A percentile compares a stretch with the other conserved stretches of the same genome.
phyloP scores from a whole-genome alignment of 92 coral and sea anemone species.

The Meandrina meandrites region DNA sequence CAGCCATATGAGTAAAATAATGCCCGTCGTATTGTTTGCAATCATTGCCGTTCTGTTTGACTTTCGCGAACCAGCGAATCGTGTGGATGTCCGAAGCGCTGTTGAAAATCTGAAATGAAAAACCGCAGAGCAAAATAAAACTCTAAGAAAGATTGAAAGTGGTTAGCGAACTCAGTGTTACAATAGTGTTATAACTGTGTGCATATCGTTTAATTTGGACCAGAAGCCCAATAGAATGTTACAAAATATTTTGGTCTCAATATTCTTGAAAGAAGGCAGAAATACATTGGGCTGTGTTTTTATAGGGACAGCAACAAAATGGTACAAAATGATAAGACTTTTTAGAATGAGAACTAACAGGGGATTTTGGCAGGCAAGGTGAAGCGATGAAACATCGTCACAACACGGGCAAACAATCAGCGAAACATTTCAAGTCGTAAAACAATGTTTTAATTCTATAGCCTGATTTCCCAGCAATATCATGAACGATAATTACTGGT shows the following conservation, averaged over 20 bases:
- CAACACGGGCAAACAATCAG: too few species aligned
- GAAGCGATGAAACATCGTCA: too few species aligned
- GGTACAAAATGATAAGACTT: not conserved
- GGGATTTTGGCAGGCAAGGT: too few species aligned
- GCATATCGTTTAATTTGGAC: too few species aligned
- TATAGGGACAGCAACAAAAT: not conserved
- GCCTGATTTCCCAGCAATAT: not conserved
- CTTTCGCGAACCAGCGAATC: not conserved
- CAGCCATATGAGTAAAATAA: slow-evolving; percentile 56
- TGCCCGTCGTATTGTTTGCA: slow-evolving; percentile 28
- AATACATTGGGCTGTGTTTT: not conserved
- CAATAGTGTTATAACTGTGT: too few species aligned
- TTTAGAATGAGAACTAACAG: too few species aligned
- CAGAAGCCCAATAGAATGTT: too few species aligned
- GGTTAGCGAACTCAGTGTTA: not conserved
- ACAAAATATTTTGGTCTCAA: not conserved
- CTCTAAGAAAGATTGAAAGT: not conserved
- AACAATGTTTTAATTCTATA: not conserved
- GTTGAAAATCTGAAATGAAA: not conserved
- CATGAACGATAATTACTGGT: not conserved
- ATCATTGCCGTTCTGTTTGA: not conserved
- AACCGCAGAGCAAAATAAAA: not conserved
- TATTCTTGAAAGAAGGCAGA: not conserved
- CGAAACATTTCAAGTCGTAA: too few species aligned
- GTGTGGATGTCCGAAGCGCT: not conserved